phyloP scores from a whole-genome alignment of 2,113 vertebrate genomes.

The Engraulis encrasicolus region DNA sequence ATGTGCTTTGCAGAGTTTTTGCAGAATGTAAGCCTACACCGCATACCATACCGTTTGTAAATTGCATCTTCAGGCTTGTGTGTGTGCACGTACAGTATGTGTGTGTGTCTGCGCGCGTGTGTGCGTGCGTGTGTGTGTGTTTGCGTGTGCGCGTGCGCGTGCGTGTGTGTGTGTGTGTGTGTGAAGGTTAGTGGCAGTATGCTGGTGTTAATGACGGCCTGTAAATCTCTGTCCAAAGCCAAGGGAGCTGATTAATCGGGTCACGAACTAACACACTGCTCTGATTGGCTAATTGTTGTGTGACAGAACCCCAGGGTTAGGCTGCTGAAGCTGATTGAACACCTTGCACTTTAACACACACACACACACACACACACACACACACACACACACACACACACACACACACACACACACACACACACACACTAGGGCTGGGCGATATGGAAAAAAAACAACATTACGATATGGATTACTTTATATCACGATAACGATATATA shows the following conservation, averaged over 20 bases:
- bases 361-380: background rate
- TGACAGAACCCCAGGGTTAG: background rate
- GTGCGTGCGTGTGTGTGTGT: constrained; percentile 9
- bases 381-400: background rate
- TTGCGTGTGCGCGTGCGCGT: background rate
- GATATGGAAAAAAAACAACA: too few relatives aligned
- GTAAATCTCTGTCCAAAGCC: background rate
- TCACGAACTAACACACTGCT: background rate
- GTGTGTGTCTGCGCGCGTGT: background rate
- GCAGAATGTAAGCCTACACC: too few relatives aligned
- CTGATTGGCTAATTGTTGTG: background rate
- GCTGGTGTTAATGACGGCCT: background rate
- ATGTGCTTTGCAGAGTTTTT: background rate
- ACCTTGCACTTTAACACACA: background rate
- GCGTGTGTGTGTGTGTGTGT: background rate
- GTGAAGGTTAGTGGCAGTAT: background rate
- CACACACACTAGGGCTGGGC: too few relatives aligned
- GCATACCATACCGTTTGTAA: too few relatives aligned
- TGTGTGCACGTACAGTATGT: background rate
- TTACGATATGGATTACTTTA: too few relatives aligned
- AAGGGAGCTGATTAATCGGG: background rate
- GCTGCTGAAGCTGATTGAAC: background rate
- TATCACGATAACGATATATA: too few relatives aligned
- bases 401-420: background rate
- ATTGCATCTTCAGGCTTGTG: background rate